These are phyloP conservation scores for Hypomecis atomaria DNA, from an alignment of 2,888 invertebrate genomes.

Conservation along the genomic window DNA sequence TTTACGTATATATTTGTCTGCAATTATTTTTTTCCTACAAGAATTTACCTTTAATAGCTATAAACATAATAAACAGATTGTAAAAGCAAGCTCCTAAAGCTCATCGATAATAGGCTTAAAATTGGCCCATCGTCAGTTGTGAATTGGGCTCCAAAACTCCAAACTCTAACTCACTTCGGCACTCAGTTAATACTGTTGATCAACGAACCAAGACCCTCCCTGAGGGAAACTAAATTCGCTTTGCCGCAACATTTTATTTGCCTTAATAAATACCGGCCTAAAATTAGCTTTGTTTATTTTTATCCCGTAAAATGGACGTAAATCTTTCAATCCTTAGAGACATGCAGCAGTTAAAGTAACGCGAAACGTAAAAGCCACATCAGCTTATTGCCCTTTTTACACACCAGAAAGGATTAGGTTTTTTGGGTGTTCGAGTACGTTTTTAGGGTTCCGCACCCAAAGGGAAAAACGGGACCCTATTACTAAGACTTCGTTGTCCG, in stretches of 20 bases:
- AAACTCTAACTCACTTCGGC: slow-evolving; percentile 8
- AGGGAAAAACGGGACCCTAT: no score
- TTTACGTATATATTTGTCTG: no score
- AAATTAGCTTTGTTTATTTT: slow-evolving; percentile 31
- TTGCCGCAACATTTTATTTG: slow-evolving; percentile 29
- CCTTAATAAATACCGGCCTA: slow-evolving; percentile 25
- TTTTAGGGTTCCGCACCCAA: no score
- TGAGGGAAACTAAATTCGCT: slow-evolving; percentile 25
- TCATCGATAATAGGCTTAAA: neutral
- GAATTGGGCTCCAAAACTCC: slow-evolving; percentile 1
- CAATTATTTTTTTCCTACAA: no score
- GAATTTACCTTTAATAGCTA: no score
- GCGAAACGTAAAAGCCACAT: no score
- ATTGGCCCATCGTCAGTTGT: neutral
- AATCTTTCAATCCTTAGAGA: slow-evolving; percentile 8
- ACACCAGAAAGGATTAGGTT: no score
- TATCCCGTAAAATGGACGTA: slow-evolving; percentile 11
- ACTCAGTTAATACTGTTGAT: slow-evolving; percentile 25
- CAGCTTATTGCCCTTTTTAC: no score
- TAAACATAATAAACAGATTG: no score
- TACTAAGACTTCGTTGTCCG: no score
- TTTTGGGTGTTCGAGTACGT: no score
- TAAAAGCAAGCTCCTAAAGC: no score
- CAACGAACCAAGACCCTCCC: slow-evolving; percentile 23
- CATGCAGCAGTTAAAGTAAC: neutral